phyloP scores from a whole-genome alignment of 2,797 vertebrate genomes.

The Siniperca scherzeri region DNA sequence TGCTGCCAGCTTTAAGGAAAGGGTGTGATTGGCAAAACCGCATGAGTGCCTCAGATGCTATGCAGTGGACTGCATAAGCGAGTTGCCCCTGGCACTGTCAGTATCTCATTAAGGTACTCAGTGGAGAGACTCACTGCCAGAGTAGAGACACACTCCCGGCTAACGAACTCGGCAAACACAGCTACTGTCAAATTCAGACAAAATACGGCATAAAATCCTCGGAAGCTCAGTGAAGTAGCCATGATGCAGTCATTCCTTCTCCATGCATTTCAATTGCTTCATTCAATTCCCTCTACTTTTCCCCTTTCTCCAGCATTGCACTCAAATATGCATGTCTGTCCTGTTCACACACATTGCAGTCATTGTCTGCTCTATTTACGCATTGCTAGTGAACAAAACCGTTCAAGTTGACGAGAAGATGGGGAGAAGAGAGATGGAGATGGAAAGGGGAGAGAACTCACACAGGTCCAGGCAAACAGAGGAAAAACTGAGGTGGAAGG shows the following conservation, averaged over 20 bases:
- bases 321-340: constrained; percentile 45
- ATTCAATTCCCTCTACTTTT: constrained; percentile 19
- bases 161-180: constrained; percentile 47
- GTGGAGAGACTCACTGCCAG: constrained; percentile 49
- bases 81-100: constrained; percentile 71
- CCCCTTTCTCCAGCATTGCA: constrained; percentile 5
- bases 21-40: constrained; percentile 59
- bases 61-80: constrained; percentile 63
- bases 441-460: constrained; percentile 29
- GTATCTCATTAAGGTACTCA: constrained; percentile 74
- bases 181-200: constrained; percentile 47
- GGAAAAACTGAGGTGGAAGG: constrained; percentile 26
- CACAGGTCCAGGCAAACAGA: constrained; percentile 29
- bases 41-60: constrained; percentile 48
- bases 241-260: constrained; percentile 20
- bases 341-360: constrained; percentile 39
- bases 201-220: constrained; percentile 21
- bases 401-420: constrained; percentile 37
- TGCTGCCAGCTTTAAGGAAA: constrained; percentile 62
- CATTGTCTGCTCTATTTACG: constrained; percentile 63
- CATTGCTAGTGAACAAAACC: constrained; percentile 42
- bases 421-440: constrained; percentile 27
- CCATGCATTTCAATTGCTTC: constrained; percentile 31
- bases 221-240: constrained; percentile 19
- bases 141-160: constrained; percentile 43